Evolutionary conservation across 2,888 invertebrate genomes (phyloP).

Genomic region (Xestia rhomboidea): DNA sequence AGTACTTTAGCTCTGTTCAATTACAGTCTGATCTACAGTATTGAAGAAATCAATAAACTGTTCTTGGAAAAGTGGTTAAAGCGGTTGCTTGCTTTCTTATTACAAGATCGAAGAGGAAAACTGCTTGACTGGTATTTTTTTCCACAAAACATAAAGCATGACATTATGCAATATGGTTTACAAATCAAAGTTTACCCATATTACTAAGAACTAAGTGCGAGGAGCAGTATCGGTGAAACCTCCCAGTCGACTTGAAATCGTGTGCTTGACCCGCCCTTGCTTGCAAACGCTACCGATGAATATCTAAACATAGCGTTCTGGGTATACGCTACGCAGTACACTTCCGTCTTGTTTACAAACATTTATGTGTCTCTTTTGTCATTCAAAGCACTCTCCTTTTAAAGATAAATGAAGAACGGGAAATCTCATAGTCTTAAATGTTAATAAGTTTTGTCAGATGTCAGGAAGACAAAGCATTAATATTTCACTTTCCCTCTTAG

Average conservation of each 20-base stretch:
- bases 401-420: conserved; percentile 12
- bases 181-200: conserved; percentile 51
- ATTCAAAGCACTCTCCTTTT: conserved; percentile 5
- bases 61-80: conserved; percentile 39
- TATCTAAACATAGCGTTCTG: conserved; percentile 24
- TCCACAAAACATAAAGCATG: conserved; percentile 47
- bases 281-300: conserved; percentile 30
- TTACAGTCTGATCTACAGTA: conserved; percentile 33
- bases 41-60: conserved; percentile 36
- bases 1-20: conserved; percentile 43
- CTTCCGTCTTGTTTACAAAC: conserved; percentile 15
- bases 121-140: conserved; percentile 54
- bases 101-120: conserved; percentile 37
- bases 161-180: conserved; percentile 60
- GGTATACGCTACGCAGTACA: background rate
- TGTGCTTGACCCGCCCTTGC: conserved; percentile 67
- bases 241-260: conserved; percentile 66
- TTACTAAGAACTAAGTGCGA: conserved; percentile 51
- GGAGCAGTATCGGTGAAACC: conserved; percentile 67
- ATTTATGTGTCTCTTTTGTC: background rate
- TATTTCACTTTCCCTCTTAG: conserved; percentile 24
- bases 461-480: conserved; percentile 40
- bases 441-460: conserved; percentile 13
- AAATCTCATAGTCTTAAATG: conserved; percentile 21
- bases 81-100: conserved; percentile 41